Conservation (phyloP, 2,888 invertebrate species). For the Cephus runcator region DNA sequence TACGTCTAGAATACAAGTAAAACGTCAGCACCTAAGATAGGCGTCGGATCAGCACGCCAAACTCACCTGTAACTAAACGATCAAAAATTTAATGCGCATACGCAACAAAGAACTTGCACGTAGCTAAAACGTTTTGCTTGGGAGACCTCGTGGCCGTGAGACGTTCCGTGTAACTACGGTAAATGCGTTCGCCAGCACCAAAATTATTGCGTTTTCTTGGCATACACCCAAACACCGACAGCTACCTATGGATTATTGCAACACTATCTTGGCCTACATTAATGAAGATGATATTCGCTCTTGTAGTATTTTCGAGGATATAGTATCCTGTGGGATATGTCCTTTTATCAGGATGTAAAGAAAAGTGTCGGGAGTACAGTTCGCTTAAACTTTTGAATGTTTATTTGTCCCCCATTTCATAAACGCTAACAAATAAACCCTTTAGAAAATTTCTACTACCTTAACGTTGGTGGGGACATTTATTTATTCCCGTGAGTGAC, state of each 20-base stretch:
- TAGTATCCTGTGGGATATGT: not conserved
- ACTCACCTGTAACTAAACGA: not conserved
- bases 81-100: not conserved
- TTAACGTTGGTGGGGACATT: not conserved
- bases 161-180: constrained; percentile 33
- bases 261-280: constrained; percentile 41
- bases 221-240: constrained; percentile 37
- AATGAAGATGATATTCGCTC: not conserved
- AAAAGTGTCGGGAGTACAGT: not conserved
- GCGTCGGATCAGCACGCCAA: not conserved
- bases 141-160: constrained; percentile 42
- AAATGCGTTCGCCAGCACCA: constrained; percentile 39
- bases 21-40: not conserved
- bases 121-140: not conserved
- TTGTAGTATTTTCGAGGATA: not conserved
- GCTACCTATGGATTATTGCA: constrained; percentile 43
- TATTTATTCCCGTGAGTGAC: not conserved
- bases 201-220: constrained; percentile 55
- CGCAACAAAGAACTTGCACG: not conserved
- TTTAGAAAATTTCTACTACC: not conserved
- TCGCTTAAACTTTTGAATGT: not conserved
- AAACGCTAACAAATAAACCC: not conserved
- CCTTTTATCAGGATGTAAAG: not conserved
- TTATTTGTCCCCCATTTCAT: not conserved
- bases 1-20: not conserved